A percentile compares a stretch with the other conserved stretches of the same genome.
Evolutionary conservation across 2,797 vertebrate genomes (phyloP).

Genomic region (Rhynchotus rufescens): DNA sequence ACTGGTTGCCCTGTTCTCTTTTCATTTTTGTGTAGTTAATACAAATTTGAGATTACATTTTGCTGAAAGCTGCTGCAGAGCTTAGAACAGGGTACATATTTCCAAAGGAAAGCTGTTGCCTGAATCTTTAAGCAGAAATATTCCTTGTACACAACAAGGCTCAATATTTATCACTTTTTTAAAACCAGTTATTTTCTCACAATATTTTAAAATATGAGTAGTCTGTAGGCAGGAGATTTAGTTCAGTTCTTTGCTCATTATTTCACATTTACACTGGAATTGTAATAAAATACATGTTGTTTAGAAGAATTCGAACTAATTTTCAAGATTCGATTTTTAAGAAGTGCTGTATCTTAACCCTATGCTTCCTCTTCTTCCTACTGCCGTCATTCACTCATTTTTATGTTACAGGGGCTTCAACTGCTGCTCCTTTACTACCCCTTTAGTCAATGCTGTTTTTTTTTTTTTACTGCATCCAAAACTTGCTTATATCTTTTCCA

Average conservation of each 20-base stretch:
- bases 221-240: background rate
- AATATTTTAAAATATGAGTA: background rate
- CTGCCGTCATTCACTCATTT: background rate
- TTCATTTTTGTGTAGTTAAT: background rate
- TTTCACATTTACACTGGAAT: background rate
- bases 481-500: background rate
- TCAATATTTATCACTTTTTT: background rate
- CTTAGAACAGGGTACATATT: background rate
- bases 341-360: background rate
- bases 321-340: background rate
- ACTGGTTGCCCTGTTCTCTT: background rate
- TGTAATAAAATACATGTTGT: background rate
- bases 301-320: background rate
- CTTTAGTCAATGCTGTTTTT: background rate
- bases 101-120: background rate
- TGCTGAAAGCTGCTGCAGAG: background rate
- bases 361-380: background rate
- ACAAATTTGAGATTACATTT: background rate
- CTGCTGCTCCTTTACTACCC: background rate
- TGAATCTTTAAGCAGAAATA: background rate
- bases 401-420: background rate
- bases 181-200: accelerated
- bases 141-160: background rate
- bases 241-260: background rate
- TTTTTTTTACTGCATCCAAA: background rate